Percentiles rank a stretch among this genome's conserved stretches.
Evolutionary conservation across 2,888 invertebrate genomes (phyloP).

Genomic region (Bellardia pandia): DNA sequence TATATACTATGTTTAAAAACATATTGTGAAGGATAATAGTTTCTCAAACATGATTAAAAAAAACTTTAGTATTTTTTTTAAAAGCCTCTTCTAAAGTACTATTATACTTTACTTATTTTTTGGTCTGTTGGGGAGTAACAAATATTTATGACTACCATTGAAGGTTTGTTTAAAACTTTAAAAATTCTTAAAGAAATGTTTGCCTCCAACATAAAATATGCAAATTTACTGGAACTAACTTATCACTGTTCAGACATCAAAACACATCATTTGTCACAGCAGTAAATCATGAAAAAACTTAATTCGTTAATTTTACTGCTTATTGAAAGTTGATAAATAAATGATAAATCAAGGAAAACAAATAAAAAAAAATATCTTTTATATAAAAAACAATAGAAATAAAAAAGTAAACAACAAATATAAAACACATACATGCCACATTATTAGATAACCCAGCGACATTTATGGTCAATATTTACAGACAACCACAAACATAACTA

Average conservation of each 20-base stretch:
- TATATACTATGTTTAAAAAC: too few relatives aligned
- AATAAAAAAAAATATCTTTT: neutral
- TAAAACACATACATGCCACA: neutral
- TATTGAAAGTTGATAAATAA: constrained; percentile 62
- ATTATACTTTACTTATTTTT: too few relatives aligned
- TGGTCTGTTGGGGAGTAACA: too few relatives aligned
- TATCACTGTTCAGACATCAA: constrained; percentile 28
- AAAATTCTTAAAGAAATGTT: neutral
- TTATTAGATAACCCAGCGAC: constrained; percentile 13
- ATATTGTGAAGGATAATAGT: too few relatives aligned
- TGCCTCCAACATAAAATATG: neutral
- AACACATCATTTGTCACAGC: constrained; percentile 22
- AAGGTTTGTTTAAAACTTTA: neutral
- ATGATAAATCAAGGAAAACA: constrained; percentile 21
- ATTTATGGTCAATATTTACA: too few relatives aligned
- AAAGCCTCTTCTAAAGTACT: too few relatives aligned
- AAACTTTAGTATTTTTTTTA: too few relatives aligned
- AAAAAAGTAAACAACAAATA: constrained; percentile 3
- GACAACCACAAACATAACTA: too few relatives aligned
- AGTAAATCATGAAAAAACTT: constrained; percentile 1
- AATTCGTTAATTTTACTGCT: constrained; percentile 57
- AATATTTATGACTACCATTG: neutral
- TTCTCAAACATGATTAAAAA: too few relatives aligned
- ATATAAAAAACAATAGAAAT: neutral
- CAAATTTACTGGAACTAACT: constrained; percentile 12